Evolutionary conservation across 2,888 invertebrate genomes (phyloP).

Genomic region (Phaonia tiefii): DNA sequence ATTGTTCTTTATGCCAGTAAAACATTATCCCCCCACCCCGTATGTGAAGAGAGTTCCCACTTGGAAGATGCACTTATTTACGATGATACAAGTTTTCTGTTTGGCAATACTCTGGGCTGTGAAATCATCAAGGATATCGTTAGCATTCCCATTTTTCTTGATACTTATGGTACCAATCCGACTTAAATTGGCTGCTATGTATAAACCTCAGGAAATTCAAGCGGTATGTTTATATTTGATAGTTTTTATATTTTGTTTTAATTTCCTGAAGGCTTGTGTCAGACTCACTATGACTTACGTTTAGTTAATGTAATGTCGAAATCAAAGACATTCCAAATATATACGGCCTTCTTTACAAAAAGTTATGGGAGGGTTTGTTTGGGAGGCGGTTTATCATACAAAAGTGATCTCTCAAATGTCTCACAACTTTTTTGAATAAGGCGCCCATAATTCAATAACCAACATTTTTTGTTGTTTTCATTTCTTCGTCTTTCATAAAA

Average conservation of each 20-base stretch:
- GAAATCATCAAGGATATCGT: conserved; percentile 93
- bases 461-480: too few species aligned
- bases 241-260: neutral
- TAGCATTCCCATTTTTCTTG: conserved; percentile 96
- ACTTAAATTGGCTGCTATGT: conserved; percentile 86
- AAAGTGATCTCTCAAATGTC: too few species aligned
- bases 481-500: too few species aligned
- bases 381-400: too few species aligned
- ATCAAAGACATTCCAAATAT: too few species aligned
- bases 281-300: too few species aligned
- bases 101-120: conserved; percentile 91
- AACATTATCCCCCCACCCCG: conserved; percentile 94
- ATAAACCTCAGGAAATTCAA: conserved; percentile 90
- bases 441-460: too few species aligned
- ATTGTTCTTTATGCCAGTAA: conserved; percentile 95
- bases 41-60: conserved; percentile 95
- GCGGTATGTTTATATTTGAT: conserved; percentile 84
- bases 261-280: too few species aligned
- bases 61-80: conserved; percentile 95
- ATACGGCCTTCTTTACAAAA: too few species aligned
- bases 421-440: too few species aligned
- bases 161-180: conserved; percentile 94
- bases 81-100: conserved; percentile 90
- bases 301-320: too few species aligned
- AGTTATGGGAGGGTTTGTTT: too few species aligned